These are phyloP conservation scores for Hippocampus barbouri DNA, from an alignment of 2,113 vertebrate species.

Conservation along the genomic window DNA sequence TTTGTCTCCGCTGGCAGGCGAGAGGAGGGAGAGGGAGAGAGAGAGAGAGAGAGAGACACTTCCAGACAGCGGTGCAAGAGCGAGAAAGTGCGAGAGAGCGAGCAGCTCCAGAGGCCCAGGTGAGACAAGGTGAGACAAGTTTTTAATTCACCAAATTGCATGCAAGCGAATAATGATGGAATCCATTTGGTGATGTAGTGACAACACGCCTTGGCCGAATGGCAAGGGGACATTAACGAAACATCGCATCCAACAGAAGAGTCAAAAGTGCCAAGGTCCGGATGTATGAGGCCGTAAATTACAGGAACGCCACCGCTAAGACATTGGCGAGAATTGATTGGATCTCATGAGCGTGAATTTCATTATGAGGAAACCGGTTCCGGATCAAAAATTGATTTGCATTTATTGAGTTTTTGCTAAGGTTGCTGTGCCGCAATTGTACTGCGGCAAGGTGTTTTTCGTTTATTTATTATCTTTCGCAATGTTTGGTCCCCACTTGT, in stretches of 20 bases:
- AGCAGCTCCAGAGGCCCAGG: conserved; percentile 45
- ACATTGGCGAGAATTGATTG: conserved; percentile 11
- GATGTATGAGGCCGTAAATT: conserved; percentile 33
- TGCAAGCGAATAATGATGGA: conserved; percentile 59
- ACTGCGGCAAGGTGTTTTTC: neutral
- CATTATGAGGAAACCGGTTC: conserved; percentile 12
- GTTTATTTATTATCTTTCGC: neutral
- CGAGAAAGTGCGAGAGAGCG: conserved; percentile 24
- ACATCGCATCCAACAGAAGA: conserved; percentile 42
- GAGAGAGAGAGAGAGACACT: conserved; percentile 17
- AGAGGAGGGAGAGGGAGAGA: conserved; percentile 23
- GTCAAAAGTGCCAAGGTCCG: conserved; percentile 44
- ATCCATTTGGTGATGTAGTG: conserved; percentile 50
- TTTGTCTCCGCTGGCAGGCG: conserved; percentile 63
- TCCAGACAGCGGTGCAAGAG: conserved; percentile 13
- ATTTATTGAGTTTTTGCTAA: conserved; percentile 7
- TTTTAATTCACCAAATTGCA: conserved; percentile 66
- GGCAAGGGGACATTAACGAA: conserved; percentile 42
- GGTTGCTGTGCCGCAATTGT: conserved; percentile 1
- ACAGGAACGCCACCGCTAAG: conserved; percentile 17
- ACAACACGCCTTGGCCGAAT: conserved; percentile 36
- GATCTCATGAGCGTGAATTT: conserved; percentile 26
- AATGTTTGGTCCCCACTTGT: neutral
- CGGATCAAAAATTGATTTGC: conserved; percentile 18
- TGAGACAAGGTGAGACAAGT: conserved; percentile 61